phyloP scores from a whole-genome alignment of 2,113 vertebrate species.

The Myrmecophaga tridactyla region DNA sequence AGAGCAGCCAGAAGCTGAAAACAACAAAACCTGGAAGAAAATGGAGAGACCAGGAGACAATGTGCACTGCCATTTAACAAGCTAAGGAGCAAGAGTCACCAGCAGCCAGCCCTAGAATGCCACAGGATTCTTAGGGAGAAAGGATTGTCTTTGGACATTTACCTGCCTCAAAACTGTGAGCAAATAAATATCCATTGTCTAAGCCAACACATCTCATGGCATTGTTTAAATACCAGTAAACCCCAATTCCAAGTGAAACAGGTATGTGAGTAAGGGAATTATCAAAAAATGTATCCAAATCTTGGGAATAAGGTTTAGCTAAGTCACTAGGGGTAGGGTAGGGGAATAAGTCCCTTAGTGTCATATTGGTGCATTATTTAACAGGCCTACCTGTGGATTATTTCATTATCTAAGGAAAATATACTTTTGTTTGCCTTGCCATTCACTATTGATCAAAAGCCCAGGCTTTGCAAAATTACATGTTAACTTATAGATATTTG shows the following conservation, averaged over 20 bases:
- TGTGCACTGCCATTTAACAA: too few species aligned
- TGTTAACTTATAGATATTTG: neutral
- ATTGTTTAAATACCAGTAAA: too few species aligned
- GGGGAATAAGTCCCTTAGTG: neutral
- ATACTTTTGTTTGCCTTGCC: neutral
- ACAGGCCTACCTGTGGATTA: neutral
- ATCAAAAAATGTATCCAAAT: neutral
- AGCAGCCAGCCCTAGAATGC: too few species aligned
- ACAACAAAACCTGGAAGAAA: too few species aligned
- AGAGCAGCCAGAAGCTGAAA: too few species aligned
- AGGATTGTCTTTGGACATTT: too few species aligned
- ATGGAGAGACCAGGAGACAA: too few species aligned
- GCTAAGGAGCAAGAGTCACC: too few species aligned
- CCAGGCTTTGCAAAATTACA: neutral
- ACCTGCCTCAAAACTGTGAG: too few species aligned
- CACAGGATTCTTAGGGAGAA: too few species aligned
- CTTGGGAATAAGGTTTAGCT: neutral
- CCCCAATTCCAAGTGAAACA: neutral
- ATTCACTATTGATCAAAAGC: neutral
- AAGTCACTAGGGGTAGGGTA: rapidly evolving
- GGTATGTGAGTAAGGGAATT: neutral
- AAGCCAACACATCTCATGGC: too few species aligned
- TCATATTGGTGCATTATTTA: neutral
- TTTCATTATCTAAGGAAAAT: neutral
- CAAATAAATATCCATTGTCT: too few species aligned